Conservation (phyloP, 2,888 invertebrate genomes). For the Chrysolina oricalcia region DNA sequence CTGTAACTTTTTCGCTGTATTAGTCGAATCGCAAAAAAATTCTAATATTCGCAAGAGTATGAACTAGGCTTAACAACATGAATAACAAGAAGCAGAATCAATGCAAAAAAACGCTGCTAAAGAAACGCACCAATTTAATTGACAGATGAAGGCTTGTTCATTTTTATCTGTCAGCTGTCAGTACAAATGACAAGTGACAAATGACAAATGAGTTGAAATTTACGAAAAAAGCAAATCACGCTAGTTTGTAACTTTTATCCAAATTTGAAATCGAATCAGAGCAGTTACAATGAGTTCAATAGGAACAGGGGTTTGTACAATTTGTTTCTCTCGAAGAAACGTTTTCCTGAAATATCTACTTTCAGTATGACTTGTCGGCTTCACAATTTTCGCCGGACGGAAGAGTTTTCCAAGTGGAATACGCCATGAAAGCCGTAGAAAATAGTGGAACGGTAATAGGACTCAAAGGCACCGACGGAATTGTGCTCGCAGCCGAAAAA, state of each 20-base stretch:
- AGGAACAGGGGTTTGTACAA: constrained; percentile 47
- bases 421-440: constrained; percentile 99
- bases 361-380: constrained; percentile 99
- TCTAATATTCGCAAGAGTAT: too few species aligned
- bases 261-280: constrained; percentile 1
- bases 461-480: constrained; percentile 94
- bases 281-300: constrained; percentile 48
- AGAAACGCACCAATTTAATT: too few species aligned
- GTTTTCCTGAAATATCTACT: constrained; percentile 55
- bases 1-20: too few species aligned
- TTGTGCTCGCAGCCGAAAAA: constrained; percentile 98
- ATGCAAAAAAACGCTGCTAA: too few species aligned
- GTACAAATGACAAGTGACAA: not conserved
- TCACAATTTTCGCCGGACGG: constrained; percentile 99
- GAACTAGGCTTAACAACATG: too few species aligned
- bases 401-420: constrained; percentile 99
- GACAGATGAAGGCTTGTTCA: too few species aligned
- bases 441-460: constrained; percentile 92
- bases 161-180: not conserved
- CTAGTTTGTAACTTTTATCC: constrained; percentile 30
- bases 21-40: too few species aligned
- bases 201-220: not conserved
- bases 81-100: too few species aligned
- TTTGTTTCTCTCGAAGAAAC: not conserved
- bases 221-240: constrained; percentile 59